Percentiles rank a stretch among this genome's conserved stretches.
phyloP scores from a whole-genome alignment of 1,140 invertebrate species.

The Neodiprion fabricii region DNA sequence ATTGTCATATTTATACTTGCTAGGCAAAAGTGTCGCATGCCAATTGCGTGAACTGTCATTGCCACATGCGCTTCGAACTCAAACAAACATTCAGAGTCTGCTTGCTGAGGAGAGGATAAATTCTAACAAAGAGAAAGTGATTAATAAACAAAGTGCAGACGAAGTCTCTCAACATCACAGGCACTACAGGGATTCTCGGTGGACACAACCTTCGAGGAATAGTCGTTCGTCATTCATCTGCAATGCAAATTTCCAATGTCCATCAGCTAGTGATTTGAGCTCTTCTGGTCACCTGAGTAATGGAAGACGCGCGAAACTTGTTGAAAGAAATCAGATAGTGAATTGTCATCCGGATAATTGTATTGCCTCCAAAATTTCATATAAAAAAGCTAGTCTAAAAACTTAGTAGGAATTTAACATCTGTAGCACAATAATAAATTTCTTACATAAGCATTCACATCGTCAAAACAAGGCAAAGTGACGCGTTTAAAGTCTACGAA shows the following conservation, averaged over 20 bases:
- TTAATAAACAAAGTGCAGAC: background rate
- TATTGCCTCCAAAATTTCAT: too few relatives aligned
- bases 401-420: too few relatives aligned
- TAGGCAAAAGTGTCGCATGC: background rate
- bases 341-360: too few relatives aligned
- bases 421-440: too few relatives aligned
- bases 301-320: too few relatives aligned
- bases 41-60: background rate
- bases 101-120: background rate
- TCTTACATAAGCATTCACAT: too few relatives aligned
- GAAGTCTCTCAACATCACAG: background rate
- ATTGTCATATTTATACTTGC: background rate
- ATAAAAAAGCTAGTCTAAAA: too few relatives aligned
- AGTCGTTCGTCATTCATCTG: background rate
- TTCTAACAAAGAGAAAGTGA: background rate
- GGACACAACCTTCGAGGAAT: background rate
- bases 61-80: background rate
- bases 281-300: background rate
- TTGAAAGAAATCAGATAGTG: too few relatives aligned
- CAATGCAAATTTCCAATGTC: background rate
- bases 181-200: background rate
- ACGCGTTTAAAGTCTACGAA: too few relatives aligned
- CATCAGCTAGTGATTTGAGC: background rate
- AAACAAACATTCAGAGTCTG: background rate
- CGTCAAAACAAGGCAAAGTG: too few relatives aligned